phyloP scores from a whole-genome alignment of 2,113 vertebrate species.

The Merops nubicus region DNA sequence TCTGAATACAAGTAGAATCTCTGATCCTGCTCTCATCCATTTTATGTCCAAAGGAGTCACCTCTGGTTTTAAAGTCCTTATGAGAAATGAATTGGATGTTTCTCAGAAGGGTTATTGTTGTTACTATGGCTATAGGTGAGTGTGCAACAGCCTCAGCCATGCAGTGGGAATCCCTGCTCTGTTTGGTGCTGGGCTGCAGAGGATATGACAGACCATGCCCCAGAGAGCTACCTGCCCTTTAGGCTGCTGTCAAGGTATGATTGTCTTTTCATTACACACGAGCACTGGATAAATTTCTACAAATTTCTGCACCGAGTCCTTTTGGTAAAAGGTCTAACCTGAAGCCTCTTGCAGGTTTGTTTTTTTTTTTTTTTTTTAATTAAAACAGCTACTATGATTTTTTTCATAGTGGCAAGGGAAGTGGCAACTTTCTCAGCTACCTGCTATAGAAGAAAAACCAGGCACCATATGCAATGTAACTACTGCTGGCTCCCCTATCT shows the following conservation, averaged over 20 bases:
- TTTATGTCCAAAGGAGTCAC: not conserved
- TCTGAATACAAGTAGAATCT: not conserved
- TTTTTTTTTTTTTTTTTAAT: not conserved
- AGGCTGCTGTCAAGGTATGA: not conserved
- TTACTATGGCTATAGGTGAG: not conserved
- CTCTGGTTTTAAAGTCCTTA: not conserved
- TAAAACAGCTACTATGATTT: not conserved
- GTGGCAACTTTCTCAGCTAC: not conserved
- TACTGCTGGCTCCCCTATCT: not conserved
- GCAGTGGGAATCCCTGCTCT: not conserved
- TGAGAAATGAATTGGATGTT: not conserved
- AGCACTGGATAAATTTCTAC: not conserved
- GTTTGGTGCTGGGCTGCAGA: not conserved
- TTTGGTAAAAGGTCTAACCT: not conserved
- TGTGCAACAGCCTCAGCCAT: accelerated
- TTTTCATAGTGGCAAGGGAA: not conserved
- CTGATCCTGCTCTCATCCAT: not conserved
- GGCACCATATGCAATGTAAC: conserved; percentile 45
- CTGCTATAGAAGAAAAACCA: conserved; percentile 13
- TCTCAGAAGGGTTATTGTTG: not conserved
- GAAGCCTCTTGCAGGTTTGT: not conserved
- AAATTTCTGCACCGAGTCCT: not conserved
- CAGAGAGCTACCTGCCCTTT: not conserved
- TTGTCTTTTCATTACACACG: not conserved
- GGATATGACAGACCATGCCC: not conserved